Evolutionary conservation across 2,888 invertebrate species (phyloP).

Genomic region (Morpho achilles): DNA sequence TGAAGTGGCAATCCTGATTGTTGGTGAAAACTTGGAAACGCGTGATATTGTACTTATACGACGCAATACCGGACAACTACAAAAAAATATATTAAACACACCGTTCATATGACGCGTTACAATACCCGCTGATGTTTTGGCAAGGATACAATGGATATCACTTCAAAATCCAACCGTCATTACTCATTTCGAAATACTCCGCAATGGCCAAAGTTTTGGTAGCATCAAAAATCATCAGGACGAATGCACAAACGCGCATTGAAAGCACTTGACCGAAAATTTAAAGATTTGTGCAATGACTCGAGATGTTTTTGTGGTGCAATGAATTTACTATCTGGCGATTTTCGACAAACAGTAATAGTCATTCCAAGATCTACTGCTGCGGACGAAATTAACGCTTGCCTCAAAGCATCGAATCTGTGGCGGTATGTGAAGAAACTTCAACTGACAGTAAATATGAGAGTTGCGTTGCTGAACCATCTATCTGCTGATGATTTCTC

Average conservation of each 20-base stretch:
- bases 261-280: background rate
- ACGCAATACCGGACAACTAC: too few relatives aligned
- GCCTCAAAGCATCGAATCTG: conserved; percentile 9
- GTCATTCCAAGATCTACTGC: conserved; percentile 29
- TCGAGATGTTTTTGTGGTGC: conserved; percentile 7
- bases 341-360: conserved; percentile 31
- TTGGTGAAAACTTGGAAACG: conserved; percentile 26
- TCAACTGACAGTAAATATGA: conserved; percentile 15
- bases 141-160: conserved; percentile 35
- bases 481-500: conserved; percentile 38
- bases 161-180: conserved; percentile 20
- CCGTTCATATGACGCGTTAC: conserved; percentile 15
- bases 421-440: conserved; percentile 23
- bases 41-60: conserved; percentile 18
- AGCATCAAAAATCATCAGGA: background rate
- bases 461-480: too few relatives aligned
- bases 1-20: conserved; percentile 35
- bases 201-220: too few relatives aligned
- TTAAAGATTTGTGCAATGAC: background rate
- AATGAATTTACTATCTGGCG: conserved; percentile 24
- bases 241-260: conserved; percentile 19
- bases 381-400: conserved; percentile 18
- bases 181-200: conserved; percentile 12
- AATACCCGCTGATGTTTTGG: conserved; percentile 33
- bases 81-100: conserved; percentile 10